Evolutionary conservation across 2,113 vertebrate genomes (phyloP).

Genomic region (Nothoprocta pentlandii): DNA sequence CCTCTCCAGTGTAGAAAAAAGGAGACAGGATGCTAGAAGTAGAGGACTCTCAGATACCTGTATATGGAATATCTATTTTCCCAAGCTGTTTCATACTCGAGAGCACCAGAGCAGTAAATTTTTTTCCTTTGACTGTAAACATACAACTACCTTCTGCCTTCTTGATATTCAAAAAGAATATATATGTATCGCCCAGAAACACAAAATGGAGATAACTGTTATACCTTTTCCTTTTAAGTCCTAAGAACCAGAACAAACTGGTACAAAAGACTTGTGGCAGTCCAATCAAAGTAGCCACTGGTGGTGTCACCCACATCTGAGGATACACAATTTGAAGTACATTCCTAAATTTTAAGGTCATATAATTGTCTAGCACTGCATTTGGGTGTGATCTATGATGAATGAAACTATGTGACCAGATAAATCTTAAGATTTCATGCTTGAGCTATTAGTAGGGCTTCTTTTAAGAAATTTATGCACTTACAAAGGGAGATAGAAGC

Average conservation of each 20-base stretch:
- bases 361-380: not conserved
- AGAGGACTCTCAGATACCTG: not conserved
- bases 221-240: not conserved
- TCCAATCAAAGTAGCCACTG: not conserved
- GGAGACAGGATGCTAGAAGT: not conserved
- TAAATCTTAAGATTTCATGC: not conserved
- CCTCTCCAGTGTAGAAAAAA: not conserved
- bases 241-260: not conserved
- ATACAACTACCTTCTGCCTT: not conserved
- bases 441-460: no score
- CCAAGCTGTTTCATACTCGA: not conserved
- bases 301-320: not conserved
- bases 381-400: not conserved
- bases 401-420: not conserved
- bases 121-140: not conserved
- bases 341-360: not conserved
- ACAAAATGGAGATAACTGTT: not conserved
- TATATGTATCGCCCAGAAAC: not conserved
- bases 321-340: not conserved
- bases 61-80: not conserved
- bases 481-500: not conserved
- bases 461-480: not conserved
- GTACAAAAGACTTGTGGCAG: not conserved
- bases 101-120: not conserved
- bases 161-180: not conserved